A percentile compares a stretch with the other conserved stretches of the same genome.
Conservation (phyloP, 1,140 invertebrate species). For the Metopolophium dirhodum region DNA sequence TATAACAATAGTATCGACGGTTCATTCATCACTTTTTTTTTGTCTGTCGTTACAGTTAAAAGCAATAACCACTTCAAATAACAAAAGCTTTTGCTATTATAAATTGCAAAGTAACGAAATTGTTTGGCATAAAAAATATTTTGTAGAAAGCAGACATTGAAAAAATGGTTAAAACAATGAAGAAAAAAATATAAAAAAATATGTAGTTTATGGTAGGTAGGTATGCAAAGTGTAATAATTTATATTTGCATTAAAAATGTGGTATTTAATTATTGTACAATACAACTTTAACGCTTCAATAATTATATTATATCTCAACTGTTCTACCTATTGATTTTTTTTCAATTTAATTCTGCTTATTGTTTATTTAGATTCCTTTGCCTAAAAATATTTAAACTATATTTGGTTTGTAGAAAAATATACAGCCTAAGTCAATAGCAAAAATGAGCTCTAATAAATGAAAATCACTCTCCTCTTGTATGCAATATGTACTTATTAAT, state of each 20-base stretch:
- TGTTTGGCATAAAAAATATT: conserved; percentile 6
- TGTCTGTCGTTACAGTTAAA: background rate
- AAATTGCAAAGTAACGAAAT: background rate
- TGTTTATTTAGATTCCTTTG: background rate
- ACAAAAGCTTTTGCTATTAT: conserved; percentile 1
- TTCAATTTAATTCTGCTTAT: background rate
- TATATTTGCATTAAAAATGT: background rate
- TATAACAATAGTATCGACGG: background rate
- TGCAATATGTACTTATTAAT: background rate
- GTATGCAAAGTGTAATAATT: background rate
- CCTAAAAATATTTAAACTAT: background rate
- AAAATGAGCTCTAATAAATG: background rate
- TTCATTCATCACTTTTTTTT: background rate
- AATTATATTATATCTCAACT: background rate
- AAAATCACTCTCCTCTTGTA: background rate
- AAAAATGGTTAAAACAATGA: background rate
- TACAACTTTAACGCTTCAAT: background rate
- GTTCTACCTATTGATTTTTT: background rate
- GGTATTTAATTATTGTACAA: background rate
- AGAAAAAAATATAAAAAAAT: background rate
- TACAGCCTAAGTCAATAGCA: background rate
- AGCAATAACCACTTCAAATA: background rate
- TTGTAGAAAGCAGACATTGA: background rate
- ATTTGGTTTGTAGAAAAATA: background rate
- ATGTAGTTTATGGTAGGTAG: background rate